phyloP scores from a whole-genome alignment of 2,888 invertebrate species.

The Luperina nickerlii region DNA sequence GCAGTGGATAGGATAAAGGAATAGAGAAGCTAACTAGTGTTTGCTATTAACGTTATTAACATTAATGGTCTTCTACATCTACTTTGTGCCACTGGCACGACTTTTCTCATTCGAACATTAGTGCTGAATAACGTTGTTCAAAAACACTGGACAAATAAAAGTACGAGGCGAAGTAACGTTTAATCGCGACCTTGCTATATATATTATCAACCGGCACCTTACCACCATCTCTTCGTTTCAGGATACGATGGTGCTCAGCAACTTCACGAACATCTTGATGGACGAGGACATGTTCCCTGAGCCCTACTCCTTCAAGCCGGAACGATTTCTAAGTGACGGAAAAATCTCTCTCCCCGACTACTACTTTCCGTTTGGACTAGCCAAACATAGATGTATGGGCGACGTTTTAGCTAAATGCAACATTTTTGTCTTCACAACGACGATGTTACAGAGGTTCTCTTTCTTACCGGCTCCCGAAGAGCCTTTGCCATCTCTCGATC shows the following conservation, averaged over 20 bases:
- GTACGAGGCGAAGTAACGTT: background rate
- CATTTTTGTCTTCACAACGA: conserved; percentile 93
- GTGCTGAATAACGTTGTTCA: background rate
- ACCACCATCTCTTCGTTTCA: conserved; percentile 72
- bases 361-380: conserved; percentile 94
- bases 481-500: conserved; percentile 91
- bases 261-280: conserved; percentile 93
- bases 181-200: background rate
- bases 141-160: background rate
- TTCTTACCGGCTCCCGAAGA: conserved; percentile 92
- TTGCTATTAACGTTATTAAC: background rate
- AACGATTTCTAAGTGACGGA: conserved; percentile 92
- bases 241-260: conserved; percentile 95
- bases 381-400: conserved; percentile 95
- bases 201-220: background rate
- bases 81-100: background rate
- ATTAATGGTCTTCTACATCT: background rate
- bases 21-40: background rate
- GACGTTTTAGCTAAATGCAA: conserved; percentile 94
- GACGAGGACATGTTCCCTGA: conserved; percentile 92
- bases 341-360: conserved; percentile 92
- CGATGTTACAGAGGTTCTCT: conserved; percentile 93
- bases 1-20: background rate
- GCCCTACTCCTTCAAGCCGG: conserved; percentile 93
- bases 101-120: background rate